Base-by-base conservation (phyloP, 2,797 vertebrate species). In the Myotis daubentonii region DNA sequence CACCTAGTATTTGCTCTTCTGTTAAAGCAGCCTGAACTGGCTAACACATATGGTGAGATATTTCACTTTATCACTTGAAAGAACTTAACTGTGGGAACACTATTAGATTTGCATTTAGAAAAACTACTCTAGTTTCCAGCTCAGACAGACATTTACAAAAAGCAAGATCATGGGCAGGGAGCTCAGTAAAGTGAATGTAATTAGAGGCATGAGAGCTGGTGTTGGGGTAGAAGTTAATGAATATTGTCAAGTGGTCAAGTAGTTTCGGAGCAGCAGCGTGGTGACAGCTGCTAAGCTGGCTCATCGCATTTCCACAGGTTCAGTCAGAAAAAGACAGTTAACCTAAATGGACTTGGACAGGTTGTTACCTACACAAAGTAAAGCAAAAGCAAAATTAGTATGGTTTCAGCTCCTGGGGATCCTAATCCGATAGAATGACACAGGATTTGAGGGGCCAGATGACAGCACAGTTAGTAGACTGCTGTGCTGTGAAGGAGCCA, bases 321-420 rank as follows among this genome's bases (percentile, higher is more conserved):
- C 74, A 17, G 10, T n/a, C 30, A 49, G 60, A 66, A 90, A 91
- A 76, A 88, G 22, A 38, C 28, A 20, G 47, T 62, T 20, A 88
- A 20, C 44, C 19, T 81, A 84, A 51, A 38, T 79, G 33, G 30
- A 55, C 68, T 85, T 38, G 36, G 36, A 57, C 28, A 82, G 44
- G 57, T 80, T 86, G 49, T 60, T 47, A 60, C 33, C 86, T 44
- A 93, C 13, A 17, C 16, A 49, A 82, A 86, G 23, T 6, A 87
- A 93, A 83, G 36, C 62, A 89, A 79, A 94, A 62, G 17, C 2
- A 87, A 93, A 33, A 57, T 70, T 66, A 97, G 15, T 79, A 90
- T 36, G 5, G 11, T 36, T 91, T 83, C 60, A 30, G 19, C 25
- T 84, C 12, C 9, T 25, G 36, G 60, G 62, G 36, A 88, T 17